These are phyloP conservation scores for Dysmachus trigonus DNA, from an alignment of 2,888 invertebrate species.

Conservation along the genomic window DNA sequence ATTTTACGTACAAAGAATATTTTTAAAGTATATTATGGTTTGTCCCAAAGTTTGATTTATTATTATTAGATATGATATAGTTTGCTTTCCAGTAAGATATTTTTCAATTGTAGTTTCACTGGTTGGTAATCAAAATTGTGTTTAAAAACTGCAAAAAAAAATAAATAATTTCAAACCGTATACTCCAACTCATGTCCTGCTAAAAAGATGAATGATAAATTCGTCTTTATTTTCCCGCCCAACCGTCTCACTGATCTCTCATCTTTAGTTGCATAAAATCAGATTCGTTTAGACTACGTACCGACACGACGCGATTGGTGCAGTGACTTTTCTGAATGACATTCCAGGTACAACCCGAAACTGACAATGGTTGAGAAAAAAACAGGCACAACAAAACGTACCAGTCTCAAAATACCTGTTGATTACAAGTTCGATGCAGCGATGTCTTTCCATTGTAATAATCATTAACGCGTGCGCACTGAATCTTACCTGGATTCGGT, in stretches of 20 bases:
- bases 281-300: not conserved
- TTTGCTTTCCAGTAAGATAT: too few relatives aligned
- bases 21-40: too few relatives aligned
- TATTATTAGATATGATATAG: too few relatives aligned
- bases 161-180: too few relatives aligned
- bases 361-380: not conserved
- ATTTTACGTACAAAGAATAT: too few relatives aligned
- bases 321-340: slow-evolving; percentile 8
- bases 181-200: too few relatives aligned
- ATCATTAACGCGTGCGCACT: not conserved
- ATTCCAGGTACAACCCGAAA: not conserved
- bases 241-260: not conserved
- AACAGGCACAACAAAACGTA: not conserved
- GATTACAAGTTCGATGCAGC: slow-evolving; percentile 1
- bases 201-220: not conserved
- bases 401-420: not conserved
- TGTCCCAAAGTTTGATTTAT: too few relatives aligned
- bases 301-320: not conserved
- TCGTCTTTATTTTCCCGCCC: too few relatives aligned
- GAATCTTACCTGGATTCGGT: not conserved
- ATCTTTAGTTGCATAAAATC: not conserved
- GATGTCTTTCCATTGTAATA: not conserved
- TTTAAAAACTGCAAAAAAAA: too few relatives aligned
- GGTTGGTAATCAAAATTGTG: too few relatives aligned
- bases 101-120: too few relatives aligned